Percentiles rank a stretch among this genome's conserved stretches.
phyloP scores from a whole-genome alignment of 30 jellyfish, hydroid and myxozoan genomes.

The Catostylus mosaicus region DNA sequence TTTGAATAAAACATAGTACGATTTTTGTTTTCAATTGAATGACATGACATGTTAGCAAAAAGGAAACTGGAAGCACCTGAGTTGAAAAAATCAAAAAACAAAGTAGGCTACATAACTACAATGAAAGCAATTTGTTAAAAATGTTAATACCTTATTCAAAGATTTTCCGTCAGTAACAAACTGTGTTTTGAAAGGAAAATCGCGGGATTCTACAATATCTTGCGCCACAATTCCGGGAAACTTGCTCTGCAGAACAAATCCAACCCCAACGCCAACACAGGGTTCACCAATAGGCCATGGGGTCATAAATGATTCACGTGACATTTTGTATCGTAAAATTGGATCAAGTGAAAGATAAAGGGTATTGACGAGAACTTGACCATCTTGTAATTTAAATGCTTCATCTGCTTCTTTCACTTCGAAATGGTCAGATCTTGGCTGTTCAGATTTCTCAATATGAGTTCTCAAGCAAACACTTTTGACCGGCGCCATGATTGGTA shows the following conservation, averaged over 20 bases:
- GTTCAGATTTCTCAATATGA: conserved; percentile 13
- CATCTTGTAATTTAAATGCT: conserved; percentile 9
- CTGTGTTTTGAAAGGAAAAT: conserved; percentile 17
- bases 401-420: conserved; percentile 32
- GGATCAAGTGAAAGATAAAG: conserved; percentile 27
- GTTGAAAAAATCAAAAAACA: too few species aligned
- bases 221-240: conserved; percentile 7
- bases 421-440: conserved; percentile 7
- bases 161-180: conserved; percentile 11
- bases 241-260: conserved; percentile 22
- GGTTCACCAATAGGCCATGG: conserved; percentile 37
- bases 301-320: neutral
- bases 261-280: conserved; percentile 28
- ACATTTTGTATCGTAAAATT: conserved; percentile 6
- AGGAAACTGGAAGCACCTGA: too few species aligned
- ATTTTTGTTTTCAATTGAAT: too few species aligned
- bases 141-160: conserved; percentile 11
- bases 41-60: too few species aligned
- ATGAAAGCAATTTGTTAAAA: neutral
- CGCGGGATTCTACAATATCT: conserved; percentile 21
- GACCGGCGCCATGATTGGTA: conserved; percentile 22
- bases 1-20: too few species aligned
- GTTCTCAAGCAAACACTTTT: conserved; percentile 31
- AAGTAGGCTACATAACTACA: too few species aligned
- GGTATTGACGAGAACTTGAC: conserved; percentile 22